These are phyloP conservation scores for Sphaerophoria rueppellii DNA, from an alignment of 2,888 invertebrate genomes.

Conservation along the genomic window DNA sequence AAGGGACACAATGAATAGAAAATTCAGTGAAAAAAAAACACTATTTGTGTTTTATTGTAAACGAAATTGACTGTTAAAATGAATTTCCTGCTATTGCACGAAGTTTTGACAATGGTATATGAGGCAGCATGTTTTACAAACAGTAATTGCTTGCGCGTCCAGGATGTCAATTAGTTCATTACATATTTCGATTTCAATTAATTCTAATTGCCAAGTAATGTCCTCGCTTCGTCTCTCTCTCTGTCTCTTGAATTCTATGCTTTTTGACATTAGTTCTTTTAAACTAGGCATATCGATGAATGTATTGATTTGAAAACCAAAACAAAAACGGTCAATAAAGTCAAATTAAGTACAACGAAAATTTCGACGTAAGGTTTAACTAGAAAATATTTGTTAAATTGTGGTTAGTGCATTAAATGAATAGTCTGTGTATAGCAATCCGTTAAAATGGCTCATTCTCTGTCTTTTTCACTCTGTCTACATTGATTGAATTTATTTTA, in stretches of 20 bases:
- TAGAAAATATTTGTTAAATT: too few species aligned
- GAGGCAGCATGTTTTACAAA: conserved; percentile 49
- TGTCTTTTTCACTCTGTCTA: neutral
- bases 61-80: conserved; percentile 50
- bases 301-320: too few species aligned
- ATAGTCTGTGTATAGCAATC: too few species aligned
- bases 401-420: too few species aligned
- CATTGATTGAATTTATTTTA: neutral
- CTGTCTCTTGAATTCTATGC: neutral
- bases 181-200: conserved; percentile 59
- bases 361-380: too few species aligned
- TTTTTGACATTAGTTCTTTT: conserved; percentile 3
- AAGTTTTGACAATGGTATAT: neutral
- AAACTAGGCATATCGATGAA: neutral
- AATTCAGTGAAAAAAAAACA: neutral
- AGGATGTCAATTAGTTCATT: conserved; percentile 69
- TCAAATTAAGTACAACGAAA: too few species aligned
- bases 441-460: too few species aligned
- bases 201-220: conserved; percentile 57
- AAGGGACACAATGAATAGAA: conserved; percentile 16
- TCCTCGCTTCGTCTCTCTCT: neutral
- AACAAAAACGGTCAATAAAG: too few species aligned
- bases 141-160: conserved; percentile 20
- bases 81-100: conserved; percentile 42
- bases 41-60: conserved; percentile 33